phyloP scores from a whole-genome alignment of 2,797 vertebrate genomes.

The Xiphorhynchus erythropygius region DNA sequence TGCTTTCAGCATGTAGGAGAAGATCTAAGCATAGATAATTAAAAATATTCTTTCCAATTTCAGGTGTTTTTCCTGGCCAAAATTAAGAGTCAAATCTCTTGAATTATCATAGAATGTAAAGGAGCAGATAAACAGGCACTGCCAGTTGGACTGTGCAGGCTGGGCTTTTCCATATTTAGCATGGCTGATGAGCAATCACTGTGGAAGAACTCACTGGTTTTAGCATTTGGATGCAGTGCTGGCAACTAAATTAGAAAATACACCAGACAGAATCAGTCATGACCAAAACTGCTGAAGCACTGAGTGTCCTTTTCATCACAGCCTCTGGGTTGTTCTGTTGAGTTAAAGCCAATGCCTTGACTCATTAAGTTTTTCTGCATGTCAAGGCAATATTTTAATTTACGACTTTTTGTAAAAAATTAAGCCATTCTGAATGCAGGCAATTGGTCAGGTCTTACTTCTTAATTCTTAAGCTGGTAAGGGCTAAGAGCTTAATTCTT shows the following conservation, averaged over 20 bases:
- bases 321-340: neutral
- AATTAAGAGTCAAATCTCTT: neutral
- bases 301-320: neutral
- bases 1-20: neutral
- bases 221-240: neutral
- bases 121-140: neutral
- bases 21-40: neutral
- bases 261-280: neutral
- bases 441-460: neutral
- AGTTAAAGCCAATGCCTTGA: neutral
- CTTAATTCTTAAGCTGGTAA: neutral
- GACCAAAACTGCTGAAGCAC: neutral
- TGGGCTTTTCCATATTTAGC: neutral
- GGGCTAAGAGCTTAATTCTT: neutral
- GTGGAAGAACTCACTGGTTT: neutral
- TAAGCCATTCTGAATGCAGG: neutral
- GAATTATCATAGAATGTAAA: neutral
- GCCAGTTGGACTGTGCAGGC: neutral
- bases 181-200: neutral
- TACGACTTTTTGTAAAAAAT: neutral
- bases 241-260: slow-evolving; percentile 5
- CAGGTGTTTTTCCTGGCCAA: neutral
- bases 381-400: neutral
- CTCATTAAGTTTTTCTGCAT: neutral
- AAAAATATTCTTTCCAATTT: neutral